phyloP scores from a whole-genome alignment of 2,888 invertebrate genomes.

The Agapetus fuscipes region DNA sequence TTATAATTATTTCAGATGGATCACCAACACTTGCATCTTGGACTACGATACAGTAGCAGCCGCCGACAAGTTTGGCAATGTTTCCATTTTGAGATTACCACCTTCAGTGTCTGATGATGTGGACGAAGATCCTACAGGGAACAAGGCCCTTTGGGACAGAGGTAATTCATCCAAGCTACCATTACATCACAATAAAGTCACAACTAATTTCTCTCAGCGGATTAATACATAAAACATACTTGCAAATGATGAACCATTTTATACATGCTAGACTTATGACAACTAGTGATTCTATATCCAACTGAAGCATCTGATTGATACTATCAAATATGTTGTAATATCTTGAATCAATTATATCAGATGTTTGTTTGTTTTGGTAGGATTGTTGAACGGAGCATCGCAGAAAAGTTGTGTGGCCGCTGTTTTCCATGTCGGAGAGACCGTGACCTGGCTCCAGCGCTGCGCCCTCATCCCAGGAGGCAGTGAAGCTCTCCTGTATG shows the following conservation, averaged over 20 bases:
- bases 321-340: background rate
- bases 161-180: conserved; percentile 35
- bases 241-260: conserved; percentile 33
- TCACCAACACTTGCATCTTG: conserved; percentile 82
- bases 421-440: conserved; percentile 94
- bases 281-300: conserved; percentile 18
- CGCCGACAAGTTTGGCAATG: conserved; percentile 97
- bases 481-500: conserved; percentile 92
- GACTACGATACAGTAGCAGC: conserved; percentile 96
- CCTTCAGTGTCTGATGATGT: conserved; percentile 93
- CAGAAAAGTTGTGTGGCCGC: conserved; percentile 92
- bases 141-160: conserved; percentile 93
- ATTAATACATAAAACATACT: conserved; percentile 1
- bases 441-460: conserved; percentile 90
- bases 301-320: conserved; percentile 2
- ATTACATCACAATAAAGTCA: no score
- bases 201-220: no score
- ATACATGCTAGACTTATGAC: conserved; percentile 51
- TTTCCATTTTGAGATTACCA: conserved; percentile 83
- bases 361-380: conserved; percentile 32
- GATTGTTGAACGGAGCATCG: conserved; percentile 90
- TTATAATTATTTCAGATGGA: no score
- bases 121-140: conserved; percentile 98
- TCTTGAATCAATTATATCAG: background rate
- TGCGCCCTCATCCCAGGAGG: conserved; percentile 96